Evolutionary conservation across 2,113 vertebrate genomes (phyloP), one percentile per base, ranked within the genome.

Genomic region (Mustela lutreola): DNA sequence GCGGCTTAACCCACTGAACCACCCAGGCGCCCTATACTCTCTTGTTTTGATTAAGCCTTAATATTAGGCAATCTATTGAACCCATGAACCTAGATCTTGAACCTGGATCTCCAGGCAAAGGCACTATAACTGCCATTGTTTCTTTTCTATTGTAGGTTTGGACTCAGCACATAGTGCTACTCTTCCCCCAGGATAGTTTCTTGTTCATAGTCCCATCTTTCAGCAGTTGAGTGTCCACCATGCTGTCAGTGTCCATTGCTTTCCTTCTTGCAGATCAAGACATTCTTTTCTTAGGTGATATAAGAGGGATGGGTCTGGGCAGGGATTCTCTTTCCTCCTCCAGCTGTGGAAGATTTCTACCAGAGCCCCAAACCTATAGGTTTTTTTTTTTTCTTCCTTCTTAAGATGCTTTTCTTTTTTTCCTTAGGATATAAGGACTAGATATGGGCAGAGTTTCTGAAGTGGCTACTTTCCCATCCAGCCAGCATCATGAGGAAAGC

Each of bases 151-250:
- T 24, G 2, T 45, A 76, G 22, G 2, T 4, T 4, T 90, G 18
- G 12, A 15, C 26, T 14, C 45, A 39, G 3, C 7, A 62, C 31
- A 10, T 28, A 45, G 10, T 11, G n/a, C 2, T 53, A 2, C 0
- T 1, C 4, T 14, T 89, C 5, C 0, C 4, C 7, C 31, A 42
- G 10, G 5, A 2, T 2, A 62, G 4, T 10, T 39, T 62, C 28
- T 63, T 10, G 5, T 67, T 85, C 14, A n/a, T 16, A 39, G 24
- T 75, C 1, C 1, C 2, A 4, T 63, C 14, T 24, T 53, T 5
- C 5, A 87, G 19, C 5, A 16, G 5, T 24, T 81, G 4, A 36
- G 22, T 81, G 24, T 75, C 18, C 26, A 15, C 65, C 45, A 48
- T 2, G 15, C 5, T 4, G 53, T 86, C 11, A 21, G 14, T 36